These are phyloP conservation scores for Hofmannophila pseudospretella DNA, from an alignment of 2,888 invertebrate species.

Conservation along the genomic window DNA sequence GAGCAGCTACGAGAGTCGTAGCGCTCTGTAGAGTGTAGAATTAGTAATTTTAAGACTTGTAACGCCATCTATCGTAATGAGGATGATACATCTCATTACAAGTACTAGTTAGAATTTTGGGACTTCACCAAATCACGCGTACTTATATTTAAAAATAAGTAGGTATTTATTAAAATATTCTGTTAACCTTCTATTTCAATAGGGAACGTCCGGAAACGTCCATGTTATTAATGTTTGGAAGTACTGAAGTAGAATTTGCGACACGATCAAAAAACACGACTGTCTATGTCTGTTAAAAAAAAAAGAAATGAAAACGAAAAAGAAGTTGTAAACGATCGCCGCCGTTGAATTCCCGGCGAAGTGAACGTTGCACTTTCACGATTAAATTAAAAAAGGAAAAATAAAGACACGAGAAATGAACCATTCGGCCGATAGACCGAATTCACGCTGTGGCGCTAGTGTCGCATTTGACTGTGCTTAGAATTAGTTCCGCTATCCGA, in stretches of 20 bases:
- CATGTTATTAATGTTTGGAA: too few relatives aligned
- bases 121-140: too few relatives aligned
- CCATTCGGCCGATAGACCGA: slow-evolving; percentile 50
- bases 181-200: too few relatives aligned
- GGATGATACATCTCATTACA: slow-evolving; percentile 21
- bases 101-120: too few relatives aligned
- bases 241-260: slow-evolving; percentile 25
- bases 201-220: too few relatives aligned
- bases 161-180: too few relatives aligned
- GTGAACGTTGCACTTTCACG: slow-evolving; percentile 75
- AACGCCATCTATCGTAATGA: slow-evolving; percentile 66
- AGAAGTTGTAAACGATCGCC: slow-evolving; percentile 58
- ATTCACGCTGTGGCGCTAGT: slow-evolving; percentile 32
- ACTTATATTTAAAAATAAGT: too few relatives aligned
- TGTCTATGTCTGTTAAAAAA: slow-evolving; percentile 36
- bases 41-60: slow-evolving; percentile 31
- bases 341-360: slow-evolving; percentile 66
- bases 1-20: too few relatives aligned
- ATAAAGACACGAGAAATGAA: slow-evolving; percentile 61
- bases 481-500: slow-evolving; percentile 67
- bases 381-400: slow-evolving; percentile 66
- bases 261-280: slow-evolving; percentile 58
- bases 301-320: slow-evolving; percentile 67
- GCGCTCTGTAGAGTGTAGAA: too few relatives aligned
- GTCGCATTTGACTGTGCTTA: slow-evolving; percentile 41